Evolutionary conservation across 2,797 vertebrate genomes (phyloP), one percentile per base, ranked within the genome.

Genomic region (Acipenser oxyrinchus): DNA sequence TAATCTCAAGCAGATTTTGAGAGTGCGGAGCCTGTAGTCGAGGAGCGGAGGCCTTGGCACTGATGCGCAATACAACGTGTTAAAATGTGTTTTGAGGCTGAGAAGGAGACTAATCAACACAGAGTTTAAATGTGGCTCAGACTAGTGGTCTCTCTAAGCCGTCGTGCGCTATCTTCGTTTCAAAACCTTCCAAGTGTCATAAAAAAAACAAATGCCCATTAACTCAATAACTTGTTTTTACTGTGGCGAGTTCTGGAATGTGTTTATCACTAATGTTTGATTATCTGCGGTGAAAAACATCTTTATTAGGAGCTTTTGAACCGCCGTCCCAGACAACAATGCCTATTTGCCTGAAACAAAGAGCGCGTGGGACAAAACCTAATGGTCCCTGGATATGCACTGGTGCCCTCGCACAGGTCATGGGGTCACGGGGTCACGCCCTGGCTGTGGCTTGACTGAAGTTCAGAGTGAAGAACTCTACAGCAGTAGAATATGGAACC

Each of bases 271-370:
- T 51, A 63, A 57, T 57, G n/a, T 49, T 49, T 13, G 53, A 49
- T 2, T 66, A 48, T 58, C 13, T 66, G 55, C 10, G 48, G 11
- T 10, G 65, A 48, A 18, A 13, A 48, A 23, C 5, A 66, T 59
- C 52, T 66, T 66, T 59, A 52, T 49, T 66, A 48, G 61, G 23
- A 13, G 2, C 13, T 68, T 62, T 64, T 63, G 67, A 68, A 63
- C 48, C 53, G 10, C 63, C 4, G 23, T 8, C 37, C 59, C 23
- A 58, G 62, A 68, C 53, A 63, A n/a, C 67, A 11, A 64, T 48
- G 23, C 58, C 64, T 52, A 68, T 58, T 6, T 60, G 49, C 52
- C 52, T 64, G 49, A 37, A 53, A 68, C 67, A 68, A 64, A 64
- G 63, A 61, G 49, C 13, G 37, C 15, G 15, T 58, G 37, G 53